Percentiles rank a stretch among this genome's conserved stretches.
These are phyloP conservation scores for Poecilia gillii DNA, from an alignment of 2,797 vertebrate species.

Conservation along the genomic window DNA sequence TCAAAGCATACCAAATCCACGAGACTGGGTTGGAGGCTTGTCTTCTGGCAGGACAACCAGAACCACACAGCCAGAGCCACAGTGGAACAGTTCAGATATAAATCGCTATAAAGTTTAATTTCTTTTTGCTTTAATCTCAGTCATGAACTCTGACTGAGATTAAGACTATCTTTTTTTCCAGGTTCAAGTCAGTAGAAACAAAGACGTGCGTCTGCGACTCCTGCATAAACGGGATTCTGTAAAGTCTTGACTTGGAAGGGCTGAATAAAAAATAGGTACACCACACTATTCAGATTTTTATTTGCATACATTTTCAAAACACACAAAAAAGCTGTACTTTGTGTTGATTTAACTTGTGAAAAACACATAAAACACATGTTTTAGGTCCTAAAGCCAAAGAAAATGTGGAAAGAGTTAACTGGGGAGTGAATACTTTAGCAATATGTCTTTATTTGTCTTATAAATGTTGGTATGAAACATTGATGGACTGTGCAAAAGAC, in stretches of 20 bases:
- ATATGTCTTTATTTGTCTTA: neutral
- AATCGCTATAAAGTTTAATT: neutral
- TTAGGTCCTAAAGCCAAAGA: neutral
- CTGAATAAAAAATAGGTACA: neutral
- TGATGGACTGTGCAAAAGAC: neutral
- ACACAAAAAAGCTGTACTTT: neutral
- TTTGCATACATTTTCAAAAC: neutral
- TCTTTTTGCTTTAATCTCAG: accelerated
- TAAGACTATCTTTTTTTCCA: neutral
- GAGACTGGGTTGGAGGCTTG: neutral
- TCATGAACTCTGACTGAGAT: neutral
- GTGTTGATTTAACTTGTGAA: neutral
- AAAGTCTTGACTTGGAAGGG: neutral
- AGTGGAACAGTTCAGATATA: neutral
- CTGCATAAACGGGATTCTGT: neutral
- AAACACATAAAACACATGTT: neutral
- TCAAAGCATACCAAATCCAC: neutral
- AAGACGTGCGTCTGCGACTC: neutral
- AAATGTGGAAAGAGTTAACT: neutral
- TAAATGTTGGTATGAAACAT: neutral
- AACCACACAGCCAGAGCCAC: neutral
- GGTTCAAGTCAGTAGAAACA: neutral
- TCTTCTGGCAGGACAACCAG: neutral
- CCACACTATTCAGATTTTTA: neutral
- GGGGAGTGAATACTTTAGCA: neutral